phyloP scores from a whole-genome alignment of 2,113 vertebrate species.

The Bubo scandiacus region DNA sequence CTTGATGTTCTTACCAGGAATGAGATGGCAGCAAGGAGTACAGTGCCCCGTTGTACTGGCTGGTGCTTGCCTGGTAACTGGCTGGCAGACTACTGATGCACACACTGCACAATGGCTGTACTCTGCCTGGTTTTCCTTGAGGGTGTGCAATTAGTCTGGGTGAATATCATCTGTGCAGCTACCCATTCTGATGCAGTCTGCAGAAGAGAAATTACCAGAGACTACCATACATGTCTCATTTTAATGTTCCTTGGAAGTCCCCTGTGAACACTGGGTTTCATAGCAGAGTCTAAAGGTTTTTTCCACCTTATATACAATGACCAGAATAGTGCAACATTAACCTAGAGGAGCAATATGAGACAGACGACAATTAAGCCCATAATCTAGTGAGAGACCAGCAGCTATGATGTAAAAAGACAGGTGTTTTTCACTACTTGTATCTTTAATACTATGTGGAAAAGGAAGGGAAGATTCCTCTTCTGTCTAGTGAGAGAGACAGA shows the following conservation, averaged over 20 bases:
- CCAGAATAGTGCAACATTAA: neutral
- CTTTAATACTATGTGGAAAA: neutral
- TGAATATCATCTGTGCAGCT: neutral
- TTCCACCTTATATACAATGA: neutral
- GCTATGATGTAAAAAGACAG: neutral
- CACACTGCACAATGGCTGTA: accelerated
- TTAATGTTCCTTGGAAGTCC: neutral
- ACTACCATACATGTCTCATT: neutral
- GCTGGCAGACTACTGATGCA: neutral
- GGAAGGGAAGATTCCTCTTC: neutral
- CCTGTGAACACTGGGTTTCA: neutral
- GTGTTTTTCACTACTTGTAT: neutral
- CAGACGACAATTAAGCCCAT: neutral
- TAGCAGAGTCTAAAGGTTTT: neutral
- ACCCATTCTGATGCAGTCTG: neutral
- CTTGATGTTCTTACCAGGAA: neutral
- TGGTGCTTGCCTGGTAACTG: neutral
- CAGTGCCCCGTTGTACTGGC: accelerated
- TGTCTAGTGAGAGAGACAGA: neutral
- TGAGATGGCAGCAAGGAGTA: neutral
- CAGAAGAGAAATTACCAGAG: neutral
- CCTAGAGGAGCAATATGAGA: neutral
- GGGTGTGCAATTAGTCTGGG: too few relatives aligned
- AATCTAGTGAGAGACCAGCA: neutral
- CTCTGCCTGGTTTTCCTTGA: neutral